Conservation (phyloP, 2,888 invertebrate species). For the Pegoplata infirma region DNA sequence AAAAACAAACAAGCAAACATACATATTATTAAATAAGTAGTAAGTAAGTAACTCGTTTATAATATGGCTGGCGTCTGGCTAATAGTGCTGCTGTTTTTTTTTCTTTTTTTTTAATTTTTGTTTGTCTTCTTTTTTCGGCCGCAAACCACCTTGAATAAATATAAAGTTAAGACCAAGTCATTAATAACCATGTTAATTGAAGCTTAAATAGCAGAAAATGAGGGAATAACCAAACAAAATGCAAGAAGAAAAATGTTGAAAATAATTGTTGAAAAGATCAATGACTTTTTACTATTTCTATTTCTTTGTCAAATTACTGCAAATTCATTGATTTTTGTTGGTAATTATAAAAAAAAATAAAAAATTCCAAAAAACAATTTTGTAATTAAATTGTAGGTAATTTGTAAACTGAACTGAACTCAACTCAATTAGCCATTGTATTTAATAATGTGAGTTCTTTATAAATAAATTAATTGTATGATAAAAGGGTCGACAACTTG, state of each 20-base stretch:
- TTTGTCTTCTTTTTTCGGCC: too few relatives aligned
- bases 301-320: neutral
- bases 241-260: too few relatives aligned
- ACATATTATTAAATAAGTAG: slow-evolving; percentile 8
- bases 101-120: too few relatives aligned
- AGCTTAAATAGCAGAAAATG: slow-evolving; percentile 18
- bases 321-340: neutral
- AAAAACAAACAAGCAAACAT: slow-evolving; percentile 36
- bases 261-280: slow-evolving; percentile 6
- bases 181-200: slow-evolving; percentile 43
- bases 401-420: slow-evolving; percentile 35
- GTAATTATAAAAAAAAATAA: too few relatives aligned
- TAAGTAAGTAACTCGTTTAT: slow-evolving; percentile 30
- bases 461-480: slow-evolving; percentile 38
- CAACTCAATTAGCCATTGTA: slow-evolving; percentile 39
- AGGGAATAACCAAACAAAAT: neutral
- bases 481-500: neutral
- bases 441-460: neutral
- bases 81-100: slow-evolving; percentile 13
- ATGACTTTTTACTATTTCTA: neutral
- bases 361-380: slow-evolving; percentile 9
- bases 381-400: slow-evolving; percentile 40
- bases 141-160: slow-evolving; percentile 29
- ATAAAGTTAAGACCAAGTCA: slow-evolving; percentile 21
- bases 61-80: slow-evolving; percentile 9